Conservation (phyloP, 2,888 invertebrate genomes). For the Chamaedrilus cognettii region DNA sequence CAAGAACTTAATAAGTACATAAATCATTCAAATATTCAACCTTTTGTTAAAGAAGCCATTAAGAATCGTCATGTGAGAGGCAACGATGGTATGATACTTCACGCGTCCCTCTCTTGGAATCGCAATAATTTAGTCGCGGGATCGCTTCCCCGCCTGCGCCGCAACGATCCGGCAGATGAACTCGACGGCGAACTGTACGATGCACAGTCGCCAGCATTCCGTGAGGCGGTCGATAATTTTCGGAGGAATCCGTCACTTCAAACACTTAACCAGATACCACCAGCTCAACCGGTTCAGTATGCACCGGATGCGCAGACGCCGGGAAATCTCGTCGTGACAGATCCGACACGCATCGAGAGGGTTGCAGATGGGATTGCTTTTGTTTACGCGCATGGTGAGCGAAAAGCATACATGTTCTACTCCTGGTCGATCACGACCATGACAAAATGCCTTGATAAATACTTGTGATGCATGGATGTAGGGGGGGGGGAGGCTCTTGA, state of each 20-base stretch:
- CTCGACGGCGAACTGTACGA: not conserved
- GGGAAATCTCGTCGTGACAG: no score
- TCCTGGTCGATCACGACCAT: no score
- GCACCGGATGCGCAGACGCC: not conserved
- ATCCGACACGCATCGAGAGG: no score
- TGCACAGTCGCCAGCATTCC: constrained; percentile 4
- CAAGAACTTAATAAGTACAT: no score
- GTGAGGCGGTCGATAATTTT: not conserved
- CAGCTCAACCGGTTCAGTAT: constrained; percentile 3
- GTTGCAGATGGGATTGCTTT: no score
- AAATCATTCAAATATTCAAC: constrained; percentile 3
- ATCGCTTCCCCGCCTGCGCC: not conserved
- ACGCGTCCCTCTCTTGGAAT: constrained; percentile 1
- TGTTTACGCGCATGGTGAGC: no score
- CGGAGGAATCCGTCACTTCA: not conserved
- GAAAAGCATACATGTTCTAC: no score
- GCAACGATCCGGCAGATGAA: not conserved
- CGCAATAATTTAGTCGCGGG: constrained; percentile 3
- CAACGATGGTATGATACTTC: constrained; percentile 4
- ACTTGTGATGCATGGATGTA: no score
- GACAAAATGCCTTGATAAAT: no score
- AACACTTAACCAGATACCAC: not conserved
- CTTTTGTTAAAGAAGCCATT: constrained; percentile 2
- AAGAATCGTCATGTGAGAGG: not conserved
- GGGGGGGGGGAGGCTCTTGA: no score